These are phyloP conservation scores for Dryobates pubescens DNA, from an alignment of 2,797 vertebrate species.

Conservation along the genomic window DNA sequence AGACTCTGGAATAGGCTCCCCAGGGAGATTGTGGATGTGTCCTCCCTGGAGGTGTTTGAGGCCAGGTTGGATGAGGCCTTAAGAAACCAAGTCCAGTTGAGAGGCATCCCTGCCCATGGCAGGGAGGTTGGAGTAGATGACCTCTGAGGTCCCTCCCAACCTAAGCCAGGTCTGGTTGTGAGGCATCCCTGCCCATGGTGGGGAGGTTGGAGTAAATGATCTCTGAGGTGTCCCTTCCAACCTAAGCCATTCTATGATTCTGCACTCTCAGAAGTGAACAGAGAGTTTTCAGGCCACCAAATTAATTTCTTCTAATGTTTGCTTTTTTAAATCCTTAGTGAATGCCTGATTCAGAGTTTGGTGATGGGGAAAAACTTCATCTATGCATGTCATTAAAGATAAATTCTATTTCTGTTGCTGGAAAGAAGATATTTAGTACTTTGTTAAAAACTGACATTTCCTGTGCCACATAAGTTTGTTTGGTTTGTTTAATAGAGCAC, in stretches of 20 bases:
- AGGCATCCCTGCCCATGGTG: too few species aligned
- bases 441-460: constrained; percentile 11
- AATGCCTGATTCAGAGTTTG: neutral
- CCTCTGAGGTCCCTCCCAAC: too few species aligned
- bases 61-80: too few species aligned
- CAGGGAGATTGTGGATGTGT: too few species aligned
- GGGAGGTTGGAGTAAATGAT: too few species aligned
- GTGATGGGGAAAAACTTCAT: neutral
- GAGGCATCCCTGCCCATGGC: too few species aligned
- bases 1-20: too few species aligned
- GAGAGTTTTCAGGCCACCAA: neutral
- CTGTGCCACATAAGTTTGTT: neutral
- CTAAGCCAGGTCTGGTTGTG: too few species aligned
- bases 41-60: too few species aligned
- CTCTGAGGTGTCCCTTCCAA: too few species aligned
- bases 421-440: neutral
- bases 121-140: too few species aligned
- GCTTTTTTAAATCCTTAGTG: neutral
- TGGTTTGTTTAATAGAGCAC: constrained; percentile 25
- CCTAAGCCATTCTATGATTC: neutral
- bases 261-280: neutral
- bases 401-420: neutral
- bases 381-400: neutral
- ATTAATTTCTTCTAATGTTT: constrained; percentile 10
- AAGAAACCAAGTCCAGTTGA: too few species aligned